Conservation (phyloP, 2,113 vertebrate genomes). For the Cyprinus carpio region DNA sequence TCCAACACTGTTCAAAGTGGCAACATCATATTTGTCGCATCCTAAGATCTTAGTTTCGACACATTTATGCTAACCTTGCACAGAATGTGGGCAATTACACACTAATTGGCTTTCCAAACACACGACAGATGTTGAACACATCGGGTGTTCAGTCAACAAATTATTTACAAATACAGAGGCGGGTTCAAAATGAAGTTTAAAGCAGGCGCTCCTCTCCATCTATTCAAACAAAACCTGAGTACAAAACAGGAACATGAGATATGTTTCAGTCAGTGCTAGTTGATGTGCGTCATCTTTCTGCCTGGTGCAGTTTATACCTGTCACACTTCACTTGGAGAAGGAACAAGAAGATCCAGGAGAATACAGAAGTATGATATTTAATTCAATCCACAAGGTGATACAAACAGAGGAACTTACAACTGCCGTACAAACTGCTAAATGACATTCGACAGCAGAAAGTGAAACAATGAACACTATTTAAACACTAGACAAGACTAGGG, state of each 20-base stretch:
- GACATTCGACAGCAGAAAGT: too few species aligned
- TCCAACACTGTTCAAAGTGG: neutral
- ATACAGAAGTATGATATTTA: too few species aligned
- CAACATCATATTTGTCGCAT: slow-evolving; percentile 10
- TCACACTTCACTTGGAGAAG: too few species aligned
- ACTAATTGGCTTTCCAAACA: slow-evolving; percentile 38
- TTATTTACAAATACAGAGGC: neutral
- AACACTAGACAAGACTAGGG: too few species aligned
- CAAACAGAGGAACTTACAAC: too few species aligned
- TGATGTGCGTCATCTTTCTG: slow-evolving; percentile 46
- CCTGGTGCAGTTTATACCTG: slow-evolving; percentile 41
- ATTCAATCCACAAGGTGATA: too few species aligned
- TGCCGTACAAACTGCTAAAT: too few species aligned
- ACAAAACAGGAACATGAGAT: slow-evolving; percentile 41
- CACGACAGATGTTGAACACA: slow-evolving; percentile 23
- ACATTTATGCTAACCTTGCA: slow-evolving; percentile 1
- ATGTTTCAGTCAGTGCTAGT: slow-evolving; percentile 53
- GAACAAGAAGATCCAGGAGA: too few species aligned
- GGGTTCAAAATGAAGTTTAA: neutral
- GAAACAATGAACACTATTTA: too few species aligned
- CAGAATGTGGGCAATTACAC: slow-evolving; percentile 32
- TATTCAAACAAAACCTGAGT: slow-evolving; percentile 21
- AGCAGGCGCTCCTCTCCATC: slow-evolving; percentile 7
- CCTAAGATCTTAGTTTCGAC: neutral
- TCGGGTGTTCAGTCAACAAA: slow-evolving; percentile 11